phyloP scores from a whole-genome alignment of 2,888 invertebrate genomes.

The Perizoma affinitatum region DNA sequence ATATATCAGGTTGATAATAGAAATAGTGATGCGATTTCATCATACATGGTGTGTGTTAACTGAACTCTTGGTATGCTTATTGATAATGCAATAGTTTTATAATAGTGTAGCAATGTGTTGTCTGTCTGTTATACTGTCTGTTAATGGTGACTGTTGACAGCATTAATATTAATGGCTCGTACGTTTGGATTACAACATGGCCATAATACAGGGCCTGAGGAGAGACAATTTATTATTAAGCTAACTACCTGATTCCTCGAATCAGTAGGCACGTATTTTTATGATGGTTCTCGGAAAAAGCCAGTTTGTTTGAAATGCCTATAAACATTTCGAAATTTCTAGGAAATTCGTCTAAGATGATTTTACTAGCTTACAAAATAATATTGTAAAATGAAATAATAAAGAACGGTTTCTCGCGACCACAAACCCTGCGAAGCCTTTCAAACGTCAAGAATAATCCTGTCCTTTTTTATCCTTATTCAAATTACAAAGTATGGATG shows the following conservation, averaged over 20 bases:
- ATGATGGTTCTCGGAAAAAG: not conserved
- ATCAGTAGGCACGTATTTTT: not conserved
- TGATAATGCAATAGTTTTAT: slow-evolving; percentile 16
- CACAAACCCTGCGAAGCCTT: no score
- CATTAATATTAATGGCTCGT: slow-evolving; percentile 29
- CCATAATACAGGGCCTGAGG: slow-evolving; percentile 9
- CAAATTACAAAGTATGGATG: no score
- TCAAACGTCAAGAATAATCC: no score
- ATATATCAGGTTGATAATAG: no score
- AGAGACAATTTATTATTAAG: slow-evolving; percentile 20
- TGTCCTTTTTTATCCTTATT: no score
- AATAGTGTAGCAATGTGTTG: slow-evolving; percentile 26
- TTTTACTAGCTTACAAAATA: no score
- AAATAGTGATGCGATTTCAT: no score
- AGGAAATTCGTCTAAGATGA: no score
- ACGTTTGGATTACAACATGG: slow-evolving; percentile 23
- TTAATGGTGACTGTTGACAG: slow-evolving; percentile 27
- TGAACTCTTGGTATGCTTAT: slow-evolving; percentile 7
- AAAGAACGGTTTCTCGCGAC: no score
- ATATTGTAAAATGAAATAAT: no score
- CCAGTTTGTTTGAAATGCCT: not conserved
- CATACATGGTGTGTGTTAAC: not conserved
- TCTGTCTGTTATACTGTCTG: slow-evolving; percentile 17
- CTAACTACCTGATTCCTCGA: slow-evolving; percentile 17
- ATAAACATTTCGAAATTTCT: no score